A percentile compares a stretch with the other conserved stretches of the same genome.
Evolutionary conservation across 1,140 invertebrate species (phyloP).

Genomic region (Zaprionus inermis): DNA sequence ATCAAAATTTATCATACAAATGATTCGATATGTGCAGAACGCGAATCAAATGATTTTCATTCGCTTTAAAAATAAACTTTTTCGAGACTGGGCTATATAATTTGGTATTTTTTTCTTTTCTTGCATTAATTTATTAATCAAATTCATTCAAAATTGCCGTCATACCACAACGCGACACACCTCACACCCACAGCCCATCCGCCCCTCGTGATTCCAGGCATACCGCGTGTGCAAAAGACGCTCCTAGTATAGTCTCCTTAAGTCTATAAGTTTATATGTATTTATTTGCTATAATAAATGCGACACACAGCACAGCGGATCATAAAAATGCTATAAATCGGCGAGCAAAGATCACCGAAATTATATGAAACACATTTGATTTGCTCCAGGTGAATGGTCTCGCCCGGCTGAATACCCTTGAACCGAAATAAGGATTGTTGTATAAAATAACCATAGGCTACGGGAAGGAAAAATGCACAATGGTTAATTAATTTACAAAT

Average conservation of each 20-base stretch:
- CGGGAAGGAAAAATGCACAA: background rate
- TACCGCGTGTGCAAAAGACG: slow-evolving; percentile 15
- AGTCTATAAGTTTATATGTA: slow-evolving; percentile 19
- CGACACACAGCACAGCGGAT: slow-evolving; percentile 49
- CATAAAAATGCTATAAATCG: slow-evolving; percentile 68
- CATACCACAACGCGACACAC: slow-evolving; percentile 9
- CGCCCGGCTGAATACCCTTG: slow-evolving; percentile 5
- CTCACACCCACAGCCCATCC: background rate
- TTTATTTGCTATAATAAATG: slow-evolving; percentile 57
- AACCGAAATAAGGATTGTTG: background rate
- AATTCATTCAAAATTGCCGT: slow-evolving; percentile 27
- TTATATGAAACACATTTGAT: slow-evolving; percentile 13
- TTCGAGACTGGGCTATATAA: slow-evolving; percentile 2
- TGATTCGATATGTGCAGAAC: slow-evolving; percentile 13
- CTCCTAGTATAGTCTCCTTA: slow-evolving; percentile 6
- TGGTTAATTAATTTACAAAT: slow-evolving; percentile 3
- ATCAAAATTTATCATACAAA: slow-evolving; percentile 28
- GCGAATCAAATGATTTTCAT: slow-evolving; percentile 36
- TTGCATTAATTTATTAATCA: slow-evolving; percentile 39
- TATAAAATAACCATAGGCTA: background rate
- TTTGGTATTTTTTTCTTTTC: slow-evolving; percentile 12
- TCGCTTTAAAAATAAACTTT: slow-evolving; percentile 42
- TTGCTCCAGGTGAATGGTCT: background rate
- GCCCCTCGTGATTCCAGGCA: background rate
- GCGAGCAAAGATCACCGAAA: slow-evolving; percentile 41